Percentiles rank a stretch among this genome's conserved stretches.
These are phyloP conservation scores for Myotis planiceps DNA, from an alignment of 2,797 vertebrate genomes.

Conservation along the genomic window DNA sequence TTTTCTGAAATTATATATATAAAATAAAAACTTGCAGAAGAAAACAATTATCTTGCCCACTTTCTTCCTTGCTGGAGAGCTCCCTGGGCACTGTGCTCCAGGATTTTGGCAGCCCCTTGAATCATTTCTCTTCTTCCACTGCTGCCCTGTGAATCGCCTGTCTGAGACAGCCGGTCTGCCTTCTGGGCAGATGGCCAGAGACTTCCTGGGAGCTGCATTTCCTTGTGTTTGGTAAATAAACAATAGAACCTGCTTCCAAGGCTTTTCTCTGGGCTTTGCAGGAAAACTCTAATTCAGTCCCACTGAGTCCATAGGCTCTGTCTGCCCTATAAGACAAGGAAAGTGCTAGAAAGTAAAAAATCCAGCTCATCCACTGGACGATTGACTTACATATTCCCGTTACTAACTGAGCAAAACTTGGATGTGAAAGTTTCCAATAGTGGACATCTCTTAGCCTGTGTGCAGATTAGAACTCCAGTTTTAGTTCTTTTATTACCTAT, in stretches of 20 bases:
- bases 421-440: background rate
- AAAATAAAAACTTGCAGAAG: background rate
- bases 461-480: background rate
- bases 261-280: background rate
- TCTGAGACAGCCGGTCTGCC: background rate
- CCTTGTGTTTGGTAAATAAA: background rate
- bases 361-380: background rate
- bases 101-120: background rate
- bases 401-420: background rate
- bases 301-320: background rate
- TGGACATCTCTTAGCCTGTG: background rate
- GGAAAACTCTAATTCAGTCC: background rate
- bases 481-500: background rate
- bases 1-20: background rate
- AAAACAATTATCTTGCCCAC: background rate
- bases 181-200: background rate
- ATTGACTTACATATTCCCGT: background rate
- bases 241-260: constrained; percentile 9
- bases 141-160: background rate
- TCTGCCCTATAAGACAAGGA: background rate
- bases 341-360: background rate
- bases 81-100: accelerated
- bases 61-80: background rate
- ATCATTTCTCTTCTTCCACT: background rate
- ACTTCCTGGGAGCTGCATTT: background rate